Evolutionary conservation across 1,140 invertebrate species (phyloP).

Genomic region (Monomorium pharaonis): DNA sequence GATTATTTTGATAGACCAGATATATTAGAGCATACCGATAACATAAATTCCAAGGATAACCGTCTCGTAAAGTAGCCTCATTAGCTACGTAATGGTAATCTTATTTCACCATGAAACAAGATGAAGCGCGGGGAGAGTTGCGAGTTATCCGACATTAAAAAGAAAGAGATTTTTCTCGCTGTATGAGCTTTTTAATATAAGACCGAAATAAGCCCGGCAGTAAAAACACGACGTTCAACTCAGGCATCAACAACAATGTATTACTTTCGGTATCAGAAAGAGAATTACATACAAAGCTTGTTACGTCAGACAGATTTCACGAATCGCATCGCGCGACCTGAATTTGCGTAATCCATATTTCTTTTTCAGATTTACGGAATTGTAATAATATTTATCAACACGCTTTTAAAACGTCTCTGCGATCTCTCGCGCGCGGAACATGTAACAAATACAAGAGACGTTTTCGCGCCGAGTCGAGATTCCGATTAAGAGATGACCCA

Average conservation of each 20-base stretch:
- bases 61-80: slow-evolving; percentile 12
- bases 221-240: slow-evolving; percentile 14
- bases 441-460: slow-evolving; percentile 14
- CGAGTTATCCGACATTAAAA: slow-evolving; percentile 13
- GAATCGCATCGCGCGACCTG: not conserved
- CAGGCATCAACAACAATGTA: slow-evolving; percentile 23
- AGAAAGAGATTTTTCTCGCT: slow-evolving; percentile 9
- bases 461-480: slow-evolving; percentile 7
- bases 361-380: slow-evolving; percentile 37
- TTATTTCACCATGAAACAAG: slow-evolving; percentile 11
- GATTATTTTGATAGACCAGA: not conserved
- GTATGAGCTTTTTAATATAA: slow-evolving; percentile 29
- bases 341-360: slow-evolving; percentile 1
- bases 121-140: not conserved
- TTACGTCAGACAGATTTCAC: not conserved
- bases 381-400: slow-evolving; percentile 26
- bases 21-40: not conserved
- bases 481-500: slow-evolving; percentile 43
- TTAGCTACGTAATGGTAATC: slow-evolving; percentile 10
- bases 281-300: slow-evolving; percentile 34
- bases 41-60: slow-evolving; percentile 1
- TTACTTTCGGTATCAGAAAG: slow-evolving; percentile 10
- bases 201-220: not conserved
- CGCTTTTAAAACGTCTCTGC: slow-evolving; percentile 23
- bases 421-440: not conserved